These are phyloP conservation scores for Nephrotoma guestfalica DNA, from an alignment of 2,888 invertebrate species.

Conservation along the genomic window DNA sequence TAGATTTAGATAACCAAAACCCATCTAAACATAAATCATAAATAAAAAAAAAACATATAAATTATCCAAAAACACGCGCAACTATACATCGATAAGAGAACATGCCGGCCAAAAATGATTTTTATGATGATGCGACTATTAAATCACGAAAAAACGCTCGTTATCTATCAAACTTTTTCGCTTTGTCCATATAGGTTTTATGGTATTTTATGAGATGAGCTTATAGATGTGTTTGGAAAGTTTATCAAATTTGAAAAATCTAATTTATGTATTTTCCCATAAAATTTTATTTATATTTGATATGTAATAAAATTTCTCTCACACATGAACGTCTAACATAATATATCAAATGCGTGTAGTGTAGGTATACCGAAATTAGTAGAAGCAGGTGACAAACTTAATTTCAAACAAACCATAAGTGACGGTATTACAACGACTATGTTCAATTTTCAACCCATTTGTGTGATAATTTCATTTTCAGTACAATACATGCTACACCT, in stretches of 20 bases:
- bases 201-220: background rate
- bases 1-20: background rate
- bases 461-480: background rate
- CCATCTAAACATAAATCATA: background rate
- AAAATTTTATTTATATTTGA: background rate
- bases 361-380: background rate
- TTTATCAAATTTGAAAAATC: background rate
- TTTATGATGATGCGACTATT: background rate
- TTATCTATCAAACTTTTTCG: background rate
- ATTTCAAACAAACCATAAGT: background rate
- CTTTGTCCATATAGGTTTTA: background rate
- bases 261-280: background rate
- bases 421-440: background rate
- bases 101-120: background rate
- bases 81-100: background rate
- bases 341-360: background rate
- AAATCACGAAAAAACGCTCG: background rate
- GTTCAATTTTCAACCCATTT: background rate
- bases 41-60: background rate
- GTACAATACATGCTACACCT: background rate
- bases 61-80: background rate
- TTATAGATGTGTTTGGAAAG: background rate
- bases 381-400: background rate
- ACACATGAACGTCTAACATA: background rate
- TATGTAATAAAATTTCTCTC: background rate